These are phyloP conservation scores for Brachyistius frenatus DNA, from an alignment of 2,113 vertebrate species.

Conservation along the genomic window DNA sequence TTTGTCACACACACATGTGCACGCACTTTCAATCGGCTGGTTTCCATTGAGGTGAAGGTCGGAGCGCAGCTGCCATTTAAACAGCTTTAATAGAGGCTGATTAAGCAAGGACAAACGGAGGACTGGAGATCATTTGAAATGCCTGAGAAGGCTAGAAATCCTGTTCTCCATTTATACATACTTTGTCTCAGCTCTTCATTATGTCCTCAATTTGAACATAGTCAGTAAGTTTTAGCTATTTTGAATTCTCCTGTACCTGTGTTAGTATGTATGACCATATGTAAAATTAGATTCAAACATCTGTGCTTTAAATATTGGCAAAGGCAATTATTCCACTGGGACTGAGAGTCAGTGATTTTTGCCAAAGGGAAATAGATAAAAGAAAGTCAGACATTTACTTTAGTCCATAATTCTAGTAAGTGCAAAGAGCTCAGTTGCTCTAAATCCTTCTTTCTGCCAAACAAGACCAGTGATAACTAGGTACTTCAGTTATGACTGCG, in stretches of 20 bases:
- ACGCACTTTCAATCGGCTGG: slow-evolving; percentile 40
- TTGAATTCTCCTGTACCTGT: slow-evolving; percentile 1
- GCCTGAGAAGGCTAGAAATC: slow-evolving; percentile 18
- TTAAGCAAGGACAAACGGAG: slow-evolving; percentile 34
- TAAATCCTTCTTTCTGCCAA: slow-evolving; percentile 57
- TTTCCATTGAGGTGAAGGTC: slow-evolving; percentile 63
- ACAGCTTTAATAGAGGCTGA: slow-evolving; percentile 52
- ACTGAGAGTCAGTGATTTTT: slow-evolving; percentile 54
- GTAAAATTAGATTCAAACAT: slow-evolving; percentile 55
- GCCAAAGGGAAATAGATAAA: slow-evolving; percentile 55
- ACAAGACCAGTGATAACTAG: slow-evolving; percentile 38
- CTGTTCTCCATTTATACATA: slow-evolving; percentile 29
- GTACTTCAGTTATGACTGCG: slow-evolving; percentile 33
- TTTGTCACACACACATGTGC: slow-evolving; percentile 18
- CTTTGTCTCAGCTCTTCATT: slow-evolving; percentile 6
- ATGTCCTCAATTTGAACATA: not conserved
- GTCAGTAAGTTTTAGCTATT: not conserved
- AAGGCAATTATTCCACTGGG: slow-evolving; percentile 30
- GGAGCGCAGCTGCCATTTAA: slow-evolving; percentile 55
- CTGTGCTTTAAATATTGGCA: slow-evolving; percentile 38
- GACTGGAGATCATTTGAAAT: slow-evolving; percentile 53
- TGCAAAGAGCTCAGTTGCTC: slow-evolving; percentile 65
- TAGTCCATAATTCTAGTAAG: slow-evolving; percentile 33
- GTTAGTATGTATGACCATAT: slow-evolving; percentile 36
- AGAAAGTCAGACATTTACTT: slow-evolving; percentile 49